A percentile compares a stretch with the other conserved stretches of the same genome.
These are phyloP conservation scores for Rhimphoctona megacephalus DNA, from an alignment of 2,888 invertebrate species.

Conservation along the genomic window DNA sequence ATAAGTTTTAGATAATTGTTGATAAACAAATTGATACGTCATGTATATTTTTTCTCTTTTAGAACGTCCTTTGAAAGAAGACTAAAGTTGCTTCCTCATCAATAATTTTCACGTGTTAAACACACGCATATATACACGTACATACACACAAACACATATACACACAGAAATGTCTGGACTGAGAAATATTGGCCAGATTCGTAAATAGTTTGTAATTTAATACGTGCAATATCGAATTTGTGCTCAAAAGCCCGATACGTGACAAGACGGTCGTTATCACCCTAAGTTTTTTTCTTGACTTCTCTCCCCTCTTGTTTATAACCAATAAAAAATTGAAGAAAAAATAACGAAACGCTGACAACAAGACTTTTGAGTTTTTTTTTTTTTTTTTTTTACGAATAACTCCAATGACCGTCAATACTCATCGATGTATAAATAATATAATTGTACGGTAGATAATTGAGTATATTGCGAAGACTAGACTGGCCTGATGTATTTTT, in stretches of 20 bases:
- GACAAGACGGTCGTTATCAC: slow-evolving; percentile 48
- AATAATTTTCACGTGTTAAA: background rate
- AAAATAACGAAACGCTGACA: background rate
- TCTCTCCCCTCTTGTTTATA: background rate
- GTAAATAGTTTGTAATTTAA: slow-evolving; percentile 53
- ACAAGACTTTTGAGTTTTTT: background rate
- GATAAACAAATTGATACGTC: slow-evolving; percentile 11
- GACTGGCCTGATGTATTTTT: slow-evolving; percentile 68
- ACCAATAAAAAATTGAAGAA: slow-evolving; percentile 9
- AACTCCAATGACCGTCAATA: slow-evolving; percentile 42
- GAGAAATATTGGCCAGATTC: slow-evolving; percentile 44
- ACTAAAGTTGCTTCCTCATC: slow-evolving; percentile 4
- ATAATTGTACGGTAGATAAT: slow-evolving; percentile 27
- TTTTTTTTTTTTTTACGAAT: slow-evolving; percentile 28
- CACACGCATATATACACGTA: background rate
- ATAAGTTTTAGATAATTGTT: slow-evolving; percentile 42
- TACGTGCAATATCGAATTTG: slow-evolving; percentile 61
- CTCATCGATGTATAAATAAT: slow-evolving; percentile 42
- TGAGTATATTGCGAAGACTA: slow-evolving; percentile 57
- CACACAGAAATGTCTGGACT: background rate
- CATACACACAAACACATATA: background rate
- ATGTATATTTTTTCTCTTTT: background rate
- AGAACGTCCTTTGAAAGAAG: slow-evolving; percentile 14
- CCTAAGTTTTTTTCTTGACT: slow-evolving; percentile 18
- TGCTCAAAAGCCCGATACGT: slow-evolving; percentile 63